Base-by-base conservation (phyloP, 2,113 vertebrate species). In the Erinaceus europaeus region DNA sequence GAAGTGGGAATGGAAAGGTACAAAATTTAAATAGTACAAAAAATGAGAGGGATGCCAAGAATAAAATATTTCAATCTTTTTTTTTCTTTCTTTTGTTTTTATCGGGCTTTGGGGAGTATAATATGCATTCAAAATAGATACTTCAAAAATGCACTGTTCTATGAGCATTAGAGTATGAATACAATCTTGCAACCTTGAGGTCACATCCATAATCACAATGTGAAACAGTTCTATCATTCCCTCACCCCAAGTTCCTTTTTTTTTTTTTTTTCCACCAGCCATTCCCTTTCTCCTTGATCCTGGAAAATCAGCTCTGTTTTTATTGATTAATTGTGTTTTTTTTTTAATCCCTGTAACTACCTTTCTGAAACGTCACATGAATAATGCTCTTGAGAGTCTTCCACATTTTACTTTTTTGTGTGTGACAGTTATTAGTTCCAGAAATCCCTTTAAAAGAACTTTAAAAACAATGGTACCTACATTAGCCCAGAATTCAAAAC, bases 381-480 rank as follows among this genome's bases (percentile, higher is more conserved):
- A 59, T 82, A 62, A 42, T 78, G 65, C 40, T 90, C 91, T 90
- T 88, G 52, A 84, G 46, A 76, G 34, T 44, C 3, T 48, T 25
- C 34, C 13, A 65, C 36, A 27, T 84, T 72, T 64, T 90, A 90
- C 53, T 17, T 38, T 7, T 57, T 23, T 29, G 29, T 57, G 25
- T 25, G 12, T 81, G 9, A 40, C 52, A 77, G 44, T 59, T 72
- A 18, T 76, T 72, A 80, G 23, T 84, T 84, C 57, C 15, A 29
- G 88, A n/a, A 88, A 72, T 62, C 55, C 10, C 38, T 91, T 78
- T 69, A 72, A 62, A 86, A 93, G 50, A 76, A 52, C 25, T 25
- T 83, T 89, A 69, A 38, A 71, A 91, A 84, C 48, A 84, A 25
- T 65, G 29, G 55, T 32, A 18, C 40, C 27, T 88, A 2, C 42